These are phyloP conservation scores for Caligus rogercresseyi DNA, from an alignment of 1,140 invertebrate genomes.

Conservation along the genomic window DNA sequence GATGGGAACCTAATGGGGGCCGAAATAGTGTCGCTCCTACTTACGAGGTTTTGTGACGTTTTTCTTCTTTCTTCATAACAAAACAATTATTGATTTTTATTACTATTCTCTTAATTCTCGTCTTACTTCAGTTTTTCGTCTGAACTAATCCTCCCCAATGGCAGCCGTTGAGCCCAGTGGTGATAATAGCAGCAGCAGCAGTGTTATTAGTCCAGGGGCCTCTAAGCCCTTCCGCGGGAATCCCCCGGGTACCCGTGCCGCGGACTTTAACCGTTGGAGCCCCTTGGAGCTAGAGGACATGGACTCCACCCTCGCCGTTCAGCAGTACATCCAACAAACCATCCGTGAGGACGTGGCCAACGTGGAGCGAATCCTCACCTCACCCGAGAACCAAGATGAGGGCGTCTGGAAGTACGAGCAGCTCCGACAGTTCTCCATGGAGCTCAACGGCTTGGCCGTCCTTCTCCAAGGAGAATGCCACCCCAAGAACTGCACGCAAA, in stretches of 20 bases:
- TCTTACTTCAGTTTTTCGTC: too few species aligned
- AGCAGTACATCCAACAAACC: slow-evolving; percentile 97
- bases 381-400: slow-evolving; percentile 93
- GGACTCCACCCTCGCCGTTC: slow-evolving; percentile 95
- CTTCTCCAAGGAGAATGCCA: slow-evolving; percentile 82
- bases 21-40: too few species aligned
- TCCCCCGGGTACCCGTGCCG: slow-evolving; percentile 8
- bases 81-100: too few species aligned
- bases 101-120: too few species aligned
- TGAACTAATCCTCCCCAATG: too few species aligned
- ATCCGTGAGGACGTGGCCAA: slow-evolving; percentile 75
- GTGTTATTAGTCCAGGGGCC: too few species aligned
- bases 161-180: too few species aligned
- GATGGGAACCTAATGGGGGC: too few species aligned
- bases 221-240: slow-evolving; percentile 9
- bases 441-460: slow-evolving; percentile 90
- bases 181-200: too few species aligned
- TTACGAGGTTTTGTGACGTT: too few species aligned
- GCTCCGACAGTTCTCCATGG: slow-evolving; percentile 96
- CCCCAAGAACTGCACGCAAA: slow-evolving; percentile 89
- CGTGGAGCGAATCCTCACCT: slow-evolving; percentile 81
- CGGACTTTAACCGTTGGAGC: slow-evolving; percentile 83
- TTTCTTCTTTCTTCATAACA: too few species aligned
- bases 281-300: slow-evolving; percentile 98
- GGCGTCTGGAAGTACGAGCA: slow-evolving; percentile 99